phyloP scores from a whole-genome alignment of 1,140 invertebrate species.

The Cydia fagiglandana region DNA sequence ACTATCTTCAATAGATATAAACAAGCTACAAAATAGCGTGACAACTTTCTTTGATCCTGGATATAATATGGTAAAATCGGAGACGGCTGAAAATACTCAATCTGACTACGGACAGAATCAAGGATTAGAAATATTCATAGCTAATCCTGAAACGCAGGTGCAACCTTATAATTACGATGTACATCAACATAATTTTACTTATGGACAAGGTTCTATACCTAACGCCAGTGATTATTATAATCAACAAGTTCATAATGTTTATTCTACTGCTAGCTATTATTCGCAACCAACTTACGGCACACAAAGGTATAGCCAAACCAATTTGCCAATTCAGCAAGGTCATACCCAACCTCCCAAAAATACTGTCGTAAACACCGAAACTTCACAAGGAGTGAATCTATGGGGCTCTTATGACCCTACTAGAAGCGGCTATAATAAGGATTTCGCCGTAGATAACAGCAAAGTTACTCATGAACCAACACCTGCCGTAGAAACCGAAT shows the following conservation, averaged over 20 bases:
- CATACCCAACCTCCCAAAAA: background rate
- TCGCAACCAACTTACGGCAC: conserved; percentile 16
- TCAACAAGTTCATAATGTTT: conserved; percentile 26
- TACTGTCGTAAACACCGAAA: background rate
- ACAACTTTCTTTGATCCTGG: conserved; percentile 75
- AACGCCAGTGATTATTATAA: conserved; percentile 21
- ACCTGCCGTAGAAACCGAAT: background rate
- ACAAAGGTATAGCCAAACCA: background rate
- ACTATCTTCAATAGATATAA: conserved; percentile 67
- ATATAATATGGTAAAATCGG: conserved; percentile 55
- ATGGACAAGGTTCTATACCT: conserved; percentile 20
- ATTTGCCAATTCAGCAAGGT: background rate
- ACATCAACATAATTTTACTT: background rate
- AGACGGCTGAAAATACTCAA: conserved; percentile 36
- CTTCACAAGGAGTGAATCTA: background rate
- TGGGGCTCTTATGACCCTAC: conserved; percentile 5
- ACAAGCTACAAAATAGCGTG: conserved; percentile 73
- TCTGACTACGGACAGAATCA: conserved; percentile 31
- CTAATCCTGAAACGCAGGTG: conserved; percentile 33
- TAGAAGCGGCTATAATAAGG: background rate
- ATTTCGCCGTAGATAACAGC: background rate
- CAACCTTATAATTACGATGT: conserved; percentile 32
- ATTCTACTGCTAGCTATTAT: conserved; percentile 14
- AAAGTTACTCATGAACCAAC: background rate
- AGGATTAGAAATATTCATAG: conserved; percentile 47